Percentiles rank a stretch among this genome's conserved stretches.
phyloP scores from a whole-genome alignment of 2,113 vertebrate species.

The Falco punctatus region DNA sequence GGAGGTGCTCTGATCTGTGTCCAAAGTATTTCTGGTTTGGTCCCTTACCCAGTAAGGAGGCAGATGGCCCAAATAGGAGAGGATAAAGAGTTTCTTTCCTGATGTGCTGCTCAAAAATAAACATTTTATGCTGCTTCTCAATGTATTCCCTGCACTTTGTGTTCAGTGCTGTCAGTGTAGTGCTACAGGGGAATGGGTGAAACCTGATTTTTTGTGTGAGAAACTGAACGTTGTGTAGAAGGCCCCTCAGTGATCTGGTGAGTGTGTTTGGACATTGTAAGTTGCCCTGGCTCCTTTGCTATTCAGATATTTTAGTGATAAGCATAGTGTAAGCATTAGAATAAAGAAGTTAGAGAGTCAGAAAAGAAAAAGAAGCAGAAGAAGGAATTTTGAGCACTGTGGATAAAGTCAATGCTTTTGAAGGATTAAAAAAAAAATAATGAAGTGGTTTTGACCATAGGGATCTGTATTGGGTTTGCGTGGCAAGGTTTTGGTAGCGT shows the following conservation, averaged over 20 bases:
- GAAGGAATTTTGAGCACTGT: not conserved
- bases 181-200: not conserved
- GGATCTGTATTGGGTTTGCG: not conserved
- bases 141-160: not conserved
- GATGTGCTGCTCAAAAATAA: not conserved
- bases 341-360: not conserved
- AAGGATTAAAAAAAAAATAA: not conserved
- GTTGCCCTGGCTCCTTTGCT: not conserved
- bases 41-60: not conserved
- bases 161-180: not conserved
- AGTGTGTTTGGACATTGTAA: not conserved
- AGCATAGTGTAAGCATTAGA: not conserved
- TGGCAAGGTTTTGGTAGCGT: not conserved
- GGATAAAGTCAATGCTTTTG: not conserved
- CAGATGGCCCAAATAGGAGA: not conserved
- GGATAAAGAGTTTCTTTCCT: not conserved
- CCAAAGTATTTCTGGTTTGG: not conserved
- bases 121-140: not conserved
- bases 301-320: not conserved
- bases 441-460: not conserved
- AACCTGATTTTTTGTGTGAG: not conserved
- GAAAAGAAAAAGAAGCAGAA: not conserved
- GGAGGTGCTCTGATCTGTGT: not conserved
- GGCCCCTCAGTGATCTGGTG: not conserved
- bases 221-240: not conserved